A percentile compares a stretch with the other conserved stretches of the same genome.
Conservation (phyloP, 2,113 vertebrate genomes). For the Podarcis cretensis region DNA sequence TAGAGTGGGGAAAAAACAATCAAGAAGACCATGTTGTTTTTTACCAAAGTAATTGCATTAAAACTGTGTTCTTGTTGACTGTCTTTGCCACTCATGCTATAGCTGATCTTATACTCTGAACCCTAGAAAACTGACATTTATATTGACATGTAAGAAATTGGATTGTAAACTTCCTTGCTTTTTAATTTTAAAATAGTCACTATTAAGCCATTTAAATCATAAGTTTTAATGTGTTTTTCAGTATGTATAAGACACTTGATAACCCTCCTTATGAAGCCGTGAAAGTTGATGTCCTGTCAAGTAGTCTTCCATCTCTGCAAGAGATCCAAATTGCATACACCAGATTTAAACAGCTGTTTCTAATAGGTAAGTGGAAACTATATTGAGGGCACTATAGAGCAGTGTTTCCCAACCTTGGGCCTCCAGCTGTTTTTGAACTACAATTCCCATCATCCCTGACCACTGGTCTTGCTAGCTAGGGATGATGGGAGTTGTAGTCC, state of each 20-base stretch:
- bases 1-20: too few species aligned
- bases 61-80: too few species aligned
- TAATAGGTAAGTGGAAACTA: slow-evolving; percentile 81
- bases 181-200: not conserved
- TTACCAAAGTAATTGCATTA: too few species aligned
- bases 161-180: slow-evolving; percentile 11
- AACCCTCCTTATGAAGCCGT: slow-evolving; percentile 81
- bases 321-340: slow-evolving; percentile 87
- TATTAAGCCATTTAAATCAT: slow-evolving; percentile 21
- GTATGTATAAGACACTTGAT: slow-evolving; percentile 79
- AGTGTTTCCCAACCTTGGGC: too few species aligned
- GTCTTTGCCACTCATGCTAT: too few species aligned
- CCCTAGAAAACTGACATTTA: too few species aligned
- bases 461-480: too few species aligned
- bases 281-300: slow-evolving; percentile 84
- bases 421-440: too few species aligned
- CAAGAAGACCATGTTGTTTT: too few species aligned
- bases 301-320: slow-evolving; percentile 82
- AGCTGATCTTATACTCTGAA: too few species aligned
- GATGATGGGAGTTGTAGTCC: too few species aligned
- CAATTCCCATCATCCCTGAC: too few species aligned
- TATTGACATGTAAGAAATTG: not conserved
- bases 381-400: not conserved
- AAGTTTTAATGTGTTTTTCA: slow-evolving; percentile 68
- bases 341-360: slow-evolving; percentile 88